Evolutionary conservation across 1,140 invertebrate genomes (phyloP).

Genomic region (Probaryconus sp.): DNA sequence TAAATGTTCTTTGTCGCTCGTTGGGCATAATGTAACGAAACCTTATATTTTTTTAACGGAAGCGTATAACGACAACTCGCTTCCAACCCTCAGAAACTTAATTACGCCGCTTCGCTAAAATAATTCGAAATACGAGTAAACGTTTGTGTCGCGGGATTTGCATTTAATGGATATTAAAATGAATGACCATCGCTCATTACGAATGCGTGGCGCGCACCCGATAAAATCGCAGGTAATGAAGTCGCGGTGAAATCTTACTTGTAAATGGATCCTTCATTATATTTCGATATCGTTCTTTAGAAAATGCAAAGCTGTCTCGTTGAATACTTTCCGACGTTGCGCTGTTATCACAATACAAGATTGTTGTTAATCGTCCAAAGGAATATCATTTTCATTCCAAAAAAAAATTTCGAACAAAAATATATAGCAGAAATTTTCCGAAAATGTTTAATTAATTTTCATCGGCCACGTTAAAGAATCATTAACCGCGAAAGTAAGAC

Average conservation of each 20-base stretch:
- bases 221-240: conserved; percentile 77
- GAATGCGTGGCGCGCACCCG: conserved; percentile 71
- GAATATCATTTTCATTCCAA: conserved; percentile 9
- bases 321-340: conserved; percentile 39
- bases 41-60: conserved; percentile 48
- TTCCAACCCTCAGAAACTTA: conserved; percentile 65
- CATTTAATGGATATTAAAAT: conserved; percentile 79
- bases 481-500: no score
- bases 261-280: conserved; percentile 77
- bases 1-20: conserved; percentile 46
- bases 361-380: conserved; percentile 24
- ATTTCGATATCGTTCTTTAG: conserved; percentile 73
- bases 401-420: no score
- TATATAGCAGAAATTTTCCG: no score
- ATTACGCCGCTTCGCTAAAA: conserved; percentile 68
- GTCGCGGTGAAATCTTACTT: conserved; percentile 76
- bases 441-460: no score
- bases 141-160: conserved; percentile 75
- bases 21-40: conserved; percentile 46
- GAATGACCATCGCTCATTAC: conserved; percentile 78
- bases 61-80: conserved; percentile 59
- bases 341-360: conserved; percentile 37
- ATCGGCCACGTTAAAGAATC: no score
- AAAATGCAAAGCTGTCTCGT: conserved; percentile 63
- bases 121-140: conserved; percentile 76